Evolutionary conservation across 2,888 invertebrate species (phyloP).

Genomic region (Syrista parreyssii): DNA sequence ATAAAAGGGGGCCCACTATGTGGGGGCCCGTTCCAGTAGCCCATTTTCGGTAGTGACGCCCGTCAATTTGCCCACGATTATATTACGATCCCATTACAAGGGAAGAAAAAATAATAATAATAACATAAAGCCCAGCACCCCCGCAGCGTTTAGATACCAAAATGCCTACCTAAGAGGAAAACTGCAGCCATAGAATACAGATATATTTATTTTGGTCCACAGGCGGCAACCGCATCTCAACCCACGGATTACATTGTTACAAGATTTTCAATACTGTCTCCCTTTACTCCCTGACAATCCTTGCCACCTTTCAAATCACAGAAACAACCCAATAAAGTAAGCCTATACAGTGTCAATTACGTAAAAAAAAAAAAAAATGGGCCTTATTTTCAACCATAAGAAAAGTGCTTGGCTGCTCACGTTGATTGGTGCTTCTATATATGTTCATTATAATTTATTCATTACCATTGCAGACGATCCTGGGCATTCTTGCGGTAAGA

Average conservation of each 20-base stretch:
- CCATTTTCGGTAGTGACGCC: conserved; percentile 15
- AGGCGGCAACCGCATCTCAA: not conserved
- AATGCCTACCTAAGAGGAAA: not conserved
- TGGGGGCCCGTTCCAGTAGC: conserved; percentile 4
- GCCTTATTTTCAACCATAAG: not conserved
- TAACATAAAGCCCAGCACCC: not conserved
- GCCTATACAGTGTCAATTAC: not conserved
- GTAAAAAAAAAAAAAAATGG: not conserved
- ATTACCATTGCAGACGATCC: conserved; percentile 21
- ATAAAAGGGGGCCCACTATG: not conserved
- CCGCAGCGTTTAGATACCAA: not conserved
- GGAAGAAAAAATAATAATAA: not conserved
- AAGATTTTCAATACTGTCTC: not conserved
- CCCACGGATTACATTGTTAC: not conserved
- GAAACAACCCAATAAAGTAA: not conserved
- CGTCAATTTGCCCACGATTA: conserved; percentile 7
- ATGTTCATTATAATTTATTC: conserved; percentile 28
- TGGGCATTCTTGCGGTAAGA: conserved; percentile 17
- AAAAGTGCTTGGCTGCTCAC: not conserved
- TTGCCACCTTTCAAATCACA: not conserved
- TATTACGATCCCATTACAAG: not conserved
- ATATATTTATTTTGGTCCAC: not conserved
- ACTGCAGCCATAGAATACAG: not conserved
- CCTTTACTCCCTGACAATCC: not conserved
- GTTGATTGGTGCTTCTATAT: not conserved